A percentile compares a stretch with the other conserved stretches of the same genome.
phyloP scores from a whole-genome alignment of 2,888 invertebrate species.

The Coecobrya sp. region DNA sequence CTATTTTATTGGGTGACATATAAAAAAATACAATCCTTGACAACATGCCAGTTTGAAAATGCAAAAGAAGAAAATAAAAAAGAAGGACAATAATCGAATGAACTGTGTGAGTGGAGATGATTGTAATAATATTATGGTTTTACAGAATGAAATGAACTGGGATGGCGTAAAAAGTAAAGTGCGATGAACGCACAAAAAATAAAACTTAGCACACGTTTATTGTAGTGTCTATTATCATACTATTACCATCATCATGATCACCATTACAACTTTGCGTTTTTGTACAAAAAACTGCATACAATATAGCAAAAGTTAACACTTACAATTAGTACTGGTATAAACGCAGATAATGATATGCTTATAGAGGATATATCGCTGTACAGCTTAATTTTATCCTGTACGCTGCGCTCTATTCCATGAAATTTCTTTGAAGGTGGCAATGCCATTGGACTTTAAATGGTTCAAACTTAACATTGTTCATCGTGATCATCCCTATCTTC shows the following conservation, averaged over 20 bases:
- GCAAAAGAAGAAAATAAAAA: background rate
- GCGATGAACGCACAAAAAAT: slow-evolving; percentile 45
- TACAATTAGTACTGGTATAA: slow-evolving; percentile 21
- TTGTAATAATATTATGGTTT: background rate
- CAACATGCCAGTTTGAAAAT: background rate
- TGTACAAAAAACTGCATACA: background rate
- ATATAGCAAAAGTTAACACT: background rate
- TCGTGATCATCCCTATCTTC: slow-evolving; percentile 47
- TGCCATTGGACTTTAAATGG: slow-evolving; percentile 81
- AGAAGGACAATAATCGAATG: background rate
- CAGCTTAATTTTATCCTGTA: background rate
- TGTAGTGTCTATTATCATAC: background rate
- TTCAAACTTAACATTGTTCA: slow-evolving; percentile 64
- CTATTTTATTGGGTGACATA: background rate
- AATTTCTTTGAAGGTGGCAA: slow-evolving; percentile 67
- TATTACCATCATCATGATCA: slow-evolving; percentile 4
- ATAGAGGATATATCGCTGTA: background rate
- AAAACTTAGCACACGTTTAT: slow-evolving; percentile 25
- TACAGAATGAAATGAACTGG: background rate
- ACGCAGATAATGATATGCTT: background rate
- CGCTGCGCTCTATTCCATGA: slow-evolving; percentile 12
- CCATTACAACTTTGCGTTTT: background rate
- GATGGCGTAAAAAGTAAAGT: slow-evolving; percentile 11
- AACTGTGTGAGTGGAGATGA: background rate
- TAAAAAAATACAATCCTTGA: slow-evolving; percentile 1